Percentiles rank a stretch among this genome's conserved stretches.
phyloP scores from a whole-genome alignment of 2,888 invertebrate species.

The Tupiocoris notatus region DNA sequence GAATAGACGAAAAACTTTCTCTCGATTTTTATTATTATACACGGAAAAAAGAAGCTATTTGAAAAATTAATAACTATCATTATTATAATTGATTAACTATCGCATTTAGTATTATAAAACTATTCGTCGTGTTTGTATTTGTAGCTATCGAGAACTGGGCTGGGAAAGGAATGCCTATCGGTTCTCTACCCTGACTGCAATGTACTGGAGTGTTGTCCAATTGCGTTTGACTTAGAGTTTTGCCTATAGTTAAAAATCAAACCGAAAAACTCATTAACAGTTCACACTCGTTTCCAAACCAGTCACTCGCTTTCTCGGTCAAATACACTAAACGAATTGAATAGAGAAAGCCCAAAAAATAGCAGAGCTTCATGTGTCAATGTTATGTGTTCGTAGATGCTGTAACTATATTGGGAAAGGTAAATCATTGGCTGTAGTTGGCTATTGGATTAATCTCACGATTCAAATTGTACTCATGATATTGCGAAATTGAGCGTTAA shows the following conservation, averaged over 20 bases:
- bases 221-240: conserved; percentile 45
- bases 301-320: no score
- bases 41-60: no score
- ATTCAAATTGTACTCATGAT: background rate
- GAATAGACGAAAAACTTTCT: no score
- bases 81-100: no score
- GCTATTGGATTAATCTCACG: background rate
- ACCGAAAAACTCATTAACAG: no score
- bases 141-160: background rate
- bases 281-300: no score
- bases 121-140: background rate
- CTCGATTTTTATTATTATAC: no score
- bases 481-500: background rate
- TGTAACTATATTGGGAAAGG: conserved; percentile 49
- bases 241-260: no score
- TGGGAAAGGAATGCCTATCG: conserved; percentile 35
- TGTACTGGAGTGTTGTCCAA: conserved; percentile 40
- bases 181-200: conserved; percentile 39
- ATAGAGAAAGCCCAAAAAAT: conserved; percentile 19
- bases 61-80: no score
- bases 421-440: conserved; percentile 44
- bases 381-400: conserved; percentile 48
- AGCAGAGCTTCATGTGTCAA: conserved; percentile 46
- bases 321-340: conserved; percentile 5
- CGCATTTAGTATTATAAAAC: background rate